These are phyloP conservation scores for Vanessa atalanta DNA, from an alignment of 1,140 invertebrate genomes.

Conservation along the genomic window DNA sequence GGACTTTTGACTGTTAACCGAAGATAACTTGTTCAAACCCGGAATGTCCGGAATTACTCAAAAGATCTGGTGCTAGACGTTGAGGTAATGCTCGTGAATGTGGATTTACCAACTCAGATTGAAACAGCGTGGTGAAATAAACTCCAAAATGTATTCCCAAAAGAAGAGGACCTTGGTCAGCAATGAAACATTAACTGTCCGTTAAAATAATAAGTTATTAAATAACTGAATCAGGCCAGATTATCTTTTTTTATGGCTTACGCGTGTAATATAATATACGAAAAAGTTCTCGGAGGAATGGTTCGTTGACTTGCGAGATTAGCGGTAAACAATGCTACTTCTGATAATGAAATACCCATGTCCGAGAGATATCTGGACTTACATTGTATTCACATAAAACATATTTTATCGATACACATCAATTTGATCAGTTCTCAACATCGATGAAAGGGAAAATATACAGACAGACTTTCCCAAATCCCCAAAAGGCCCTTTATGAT, in stretches of 20 bases:
- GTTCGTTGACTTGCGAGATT: background rate
- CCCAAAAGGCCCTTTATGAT: slow-evolving; percentile 33
- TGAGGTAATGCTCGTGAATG: too few relatives aligned
- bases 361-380: background rate
- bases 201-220: too few relatives aligned
- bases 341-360: background rate
- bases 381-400: slow-evolving; percentile 13
- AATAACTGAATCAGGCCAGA: background rate
- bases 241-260: background rate
- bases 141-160: too few relatives aligned
- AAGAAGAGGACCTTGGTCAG: too few relatives aligned
- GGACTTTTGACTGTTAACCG: too few relatives aligned
- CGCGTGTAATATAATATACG: background rate
- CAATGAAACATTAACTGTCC: too few relatives aligned
- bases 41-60: too few relatives aligned
- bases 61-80: too few relatives aligned
- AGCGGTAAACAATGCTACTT: slow-evolving; percentile 1
- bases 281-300: background rate
- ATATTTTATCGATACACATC: slow-evolving; percentile 20
- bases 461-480: slow-evolving; percentile 31
- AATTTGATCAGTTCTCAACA: slow-evolving; percentile 21
- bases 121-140: too few relatives aligned
- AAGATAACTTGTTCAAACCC: too few relatives aligned
- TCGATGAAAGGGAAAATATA: slow-evolving; percentile 23
- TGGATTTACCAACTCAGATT: too few relatives aligned